Evolutionary conservation across 2,113 vertebrate species (phyloP).

Genomic region (Lontra canadensis): DNA sequence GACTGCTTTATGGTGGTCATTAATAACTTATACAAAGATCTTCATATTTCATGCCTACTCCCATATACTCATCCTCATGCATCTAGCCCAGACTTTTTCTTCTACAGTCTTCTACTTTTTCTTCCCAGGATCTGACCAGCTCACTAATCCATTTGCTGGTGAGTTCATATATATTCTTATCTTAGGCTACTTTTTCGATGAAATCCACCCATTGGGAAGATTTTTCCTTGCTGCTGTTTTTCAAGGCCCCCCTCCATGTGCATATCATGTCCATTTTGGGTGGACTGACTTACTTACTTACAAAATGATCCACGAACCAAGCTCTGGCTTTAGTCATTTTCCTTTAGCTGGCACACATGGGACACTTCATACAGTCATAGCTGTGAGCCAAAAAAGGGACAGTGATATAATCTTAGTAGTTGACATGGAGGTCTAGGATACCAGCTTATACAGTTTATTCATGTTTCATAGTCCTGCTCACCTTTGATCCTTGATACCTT

Average conservation of each 20-base stretch:
- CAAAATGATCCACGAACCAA: neutral
- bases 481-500: neutral
- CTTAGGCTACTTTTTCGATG: neutral
- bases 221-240: neutral
- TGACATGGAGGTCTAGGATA: neutral
- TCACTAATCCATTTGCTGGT: neutral
- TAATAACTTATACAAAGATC: neutral
- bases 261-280: neutral
- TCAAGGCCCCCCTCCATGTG: neutral
- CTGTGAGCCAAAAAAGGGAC: neutral
- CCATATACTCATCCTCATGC: neutral
- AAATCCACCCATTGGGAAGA: neutral
- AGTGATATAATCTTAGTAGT: neutral
- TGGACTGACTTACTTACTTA: neutral
- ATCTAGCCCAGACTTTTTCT: neutral
- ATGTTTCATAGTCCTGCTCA: neutral
- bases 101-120: neutral
- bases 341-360: neutral
- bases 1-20: neutral
- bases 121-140: neutral
- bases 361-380: neutral
- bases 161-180: neutral
- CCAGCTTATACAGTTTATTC: neutral
- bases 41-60: neutral
- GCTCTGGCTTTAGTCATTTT: neutral